A percentile compares a stretch with the other conserved stretches of the same genome.
Conservation (phyloP, 2,797 vertebrate genomes). For the Takifugu ocellatus region DNA sequence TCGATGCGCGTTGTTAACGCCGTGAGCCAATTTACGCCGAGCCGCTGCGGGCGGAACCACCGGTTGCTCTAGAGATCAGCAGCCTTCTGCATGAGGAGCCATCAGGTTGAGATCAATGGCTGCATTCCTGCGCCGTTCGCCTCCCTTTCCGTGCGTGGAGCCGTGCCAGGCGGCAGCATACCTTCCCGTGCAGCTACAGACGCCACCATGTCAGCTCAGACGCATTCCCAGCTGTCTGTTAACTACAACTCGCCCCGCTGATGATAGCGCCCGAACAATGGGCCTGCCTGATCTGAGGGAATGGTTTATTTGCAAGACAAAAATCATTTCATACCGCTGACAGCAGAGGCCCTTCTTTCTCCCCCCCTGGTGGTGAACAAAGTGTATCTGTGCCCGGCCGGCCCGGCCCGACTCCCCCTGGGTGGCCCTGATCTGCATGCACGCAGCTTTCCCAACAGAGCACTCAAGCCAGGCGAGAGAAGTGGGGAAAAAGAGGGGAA, state of each 20-base stretch:
- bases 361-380: constrained; percentile 34
- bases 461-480: constrained; percentile 48
- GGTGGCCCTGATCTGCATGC: constrained; percentile 51
- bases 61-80: constrained; percentile 22
- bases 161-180: constrained; percentile 13
- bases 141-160: constrained; percentile 3
- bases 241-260: constrained; percentile 52
- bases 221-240: constrained; percentile 44
- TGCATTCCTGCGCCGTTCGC: constrained; percentile 32
- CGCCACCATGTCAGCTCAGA: constrained; percentile 14
- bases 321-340: constrained; percentile 44
- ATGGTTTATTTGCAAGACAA: constrained; percentile 69
- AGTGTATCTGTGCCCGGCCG: constrained; percentile 34
- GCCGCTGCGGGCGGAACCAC: constrained; percentile 9
- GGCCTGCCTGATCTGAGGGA: constrained; percentile 35
- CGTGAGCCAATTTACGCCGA: constrained; percentile 52
- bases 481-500: constrained; percentile 33
- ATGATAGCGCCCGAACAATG: constrained; percentile 58
- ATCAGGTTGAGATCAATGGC: constrained; percentile 23
- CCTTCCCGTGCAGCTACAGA: constrained; percentile 6
- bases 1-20: constrained; percentile 31
- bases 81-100: constrained; percentile 19
- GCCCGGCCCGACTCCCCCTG: constrained; percentile 29
- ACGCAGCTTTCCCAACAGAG: constrained; percentile 43
- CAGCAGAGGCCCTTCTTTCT: constrained; percentile 23